Conservation (phyloP, 1,140 invertebrate genomes). For the Aporrectodea caliginosa region DNA sequence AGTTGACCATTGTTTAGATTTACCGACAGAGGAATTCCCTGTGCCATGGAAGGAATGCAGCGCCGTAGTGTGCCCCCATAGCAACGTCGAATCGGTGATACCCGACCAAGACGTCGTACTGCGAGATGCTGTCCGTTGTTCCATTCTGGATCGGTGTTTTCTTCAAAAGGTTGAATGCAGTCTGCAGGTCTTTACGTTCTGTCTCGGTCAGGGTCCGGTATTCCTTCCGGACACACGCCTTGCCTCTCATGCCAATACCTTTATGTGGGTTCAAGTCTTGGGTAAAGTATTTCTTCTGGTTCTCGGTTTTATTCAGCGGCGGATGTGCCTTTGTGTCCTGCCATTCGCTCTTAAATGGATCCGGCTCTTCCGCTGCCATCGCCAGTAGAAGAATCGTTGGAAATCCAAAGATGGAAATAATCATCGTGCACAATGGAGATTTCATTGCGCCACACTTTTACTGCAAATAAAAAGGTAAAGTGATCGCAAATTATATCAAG, state of each 20-base stretch:
- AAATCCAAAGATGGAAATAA: no score
- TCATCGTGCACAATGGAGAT: no score
- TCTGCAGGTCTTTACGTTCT: neutral
- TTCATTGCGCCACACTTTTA: no score
- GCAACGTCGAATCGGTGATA: constrained; percentile 42
- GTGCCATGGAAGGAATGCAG: constrained; percentile 45
- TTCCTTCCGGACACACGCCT: neutral
- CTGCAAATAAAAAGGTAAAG: no score
- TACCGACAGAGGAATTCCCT: constrained; percentile 25
- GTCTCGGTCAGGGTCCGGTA: constrained; percentile 1
- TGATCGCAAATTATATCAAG: no score
- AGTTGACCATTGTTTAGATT: neutral
- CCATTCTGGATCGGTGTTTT: neutral
- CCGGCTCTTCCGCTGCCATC: no score
- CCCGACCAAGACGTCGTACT: constrained; percentile 44
- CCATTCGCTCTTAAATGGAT: neutral
- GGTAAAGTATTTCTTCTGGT: neutral
- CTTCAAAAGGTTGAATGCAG: neutral
- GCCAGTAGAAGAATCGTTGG: no score
- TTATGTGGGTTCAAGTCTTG: no score
- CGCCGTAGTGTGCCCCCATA: constrained; percentile 41
- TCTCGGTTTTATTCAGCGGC: neutral
- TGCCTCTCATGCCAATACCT: neutral
- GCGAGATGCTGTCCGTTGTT: constrained; percentile 6
- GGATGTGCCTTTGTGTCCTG: neutral